These are phyloP conservation scores for Oeneis ivallda DNA, from an alignment of 2,888 invertebrate species.

Conservation along the genomic window DNA sequence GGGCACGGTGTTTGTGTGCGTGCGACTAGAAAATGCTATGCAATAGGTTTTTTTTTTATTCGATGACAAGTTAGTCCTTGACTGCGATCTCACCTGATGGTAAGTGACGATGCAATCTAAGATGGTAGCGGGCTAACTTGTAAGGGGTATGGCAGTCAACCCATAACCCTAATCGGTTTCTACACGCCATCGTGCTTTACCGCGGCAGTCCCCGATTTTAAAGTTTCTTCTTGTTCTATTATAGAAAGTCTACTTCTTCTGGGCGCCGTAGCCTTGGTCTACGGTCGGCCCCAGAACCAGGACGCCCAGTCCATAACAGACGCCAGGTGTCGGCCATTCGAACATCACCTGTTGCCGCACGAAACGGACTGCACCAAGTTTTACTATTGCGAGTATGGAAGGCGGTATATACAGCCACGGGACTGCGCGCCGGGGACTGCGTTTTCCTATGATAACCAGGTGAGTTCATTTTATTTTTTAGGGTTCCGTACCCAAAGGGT, in stretches of 20 bases:
- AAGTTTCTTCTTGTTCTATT: conserved; percentile 17
- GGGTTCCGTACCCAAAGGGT: too few species aligned
- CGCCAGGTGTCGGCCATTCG: conserved; percentile 72
- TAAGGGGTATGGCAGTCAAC: too few species aligned
- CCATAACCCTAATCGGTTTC: too few species aligned
- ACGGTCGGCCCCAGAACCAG: conserved; percentile 42
- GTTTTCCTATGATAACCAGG: conserved; percentile 44
- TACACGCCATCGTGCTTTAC: too few species aligned
- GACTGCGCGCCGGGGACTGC: conserved; percentile 58
- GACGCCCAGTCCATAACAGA: conserved; percentile 67
- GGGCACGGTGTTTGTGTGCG: too few species aligned
- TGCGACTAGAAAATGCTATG: too few species aligned
- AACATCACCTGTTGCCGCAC: conserved; percentile 55
- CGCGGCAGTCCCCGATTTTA: too few species aligned
- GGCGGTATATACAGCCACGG: conserved; percentile 45
- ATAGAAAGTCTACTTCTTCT: conserved; percentile 51
- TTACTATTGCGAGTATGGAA: conserved; percentile 67
- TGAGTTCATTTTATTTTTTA: background rate
- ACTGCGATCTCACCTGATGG: too few species aligned
- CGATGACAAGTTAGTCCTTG: too few species aligned
- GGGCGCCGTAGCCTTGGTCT: conserved; percentile 44
- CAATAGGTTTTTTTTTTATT: too few species aligned
- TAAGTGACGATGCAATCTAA: too few species aligned
- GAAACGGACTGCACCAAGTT: conserved; percentile 66
- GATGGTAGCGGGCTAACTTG: too few species aligned